Conservation (phyloP, 2,888 invertebrate genomes). For the Chrysolina americana region DNA sequence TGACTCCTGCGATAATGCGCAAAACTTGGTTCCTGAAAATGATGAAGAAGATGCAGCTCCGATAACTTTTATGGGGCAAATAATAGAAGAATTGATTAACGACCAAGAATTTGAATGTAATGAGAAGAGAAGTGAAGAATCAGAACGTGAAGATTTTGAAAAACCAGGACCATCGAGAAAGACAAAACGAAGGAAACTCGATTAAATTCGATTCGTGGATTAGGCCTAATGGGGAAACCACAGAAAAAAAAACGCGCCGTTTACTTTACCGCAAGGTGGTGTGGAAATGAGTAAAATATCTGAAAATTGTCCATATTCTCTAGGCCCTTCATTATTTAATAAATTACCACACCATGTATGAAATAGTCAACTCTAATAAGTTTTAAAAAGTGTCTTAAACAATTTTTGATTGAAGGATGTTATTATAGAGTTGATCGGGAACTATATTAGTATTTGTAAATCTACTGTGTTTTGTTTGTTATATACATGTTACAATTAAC, state of each 20-base stretch:
- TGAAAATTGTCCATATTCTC: no score
- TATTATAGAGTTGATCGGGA: no score
- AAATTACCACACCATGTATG: no score
- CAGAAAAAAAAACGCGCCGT: neutral
- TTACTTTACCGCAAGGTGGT: no score
- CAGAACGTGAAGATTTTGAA: slow-evolving; percentile 13
- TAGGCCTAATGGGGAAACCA: slow-evolving; percentile 3
- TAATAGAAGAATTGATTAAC: slow-evolving; percentile 4
- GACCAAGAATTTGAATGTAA: slow-evolving; percentile 5
- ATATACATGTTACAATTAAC: no score
- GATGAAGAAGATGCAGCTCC: slow-evolving; percentile 3
- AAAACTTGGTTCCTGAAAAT: neutral
- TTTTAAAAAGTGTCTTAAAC: no score
- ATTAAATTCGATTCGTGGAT: neutral
- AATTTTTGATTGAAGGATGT: no score
- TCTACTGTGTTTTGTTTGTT: no score
- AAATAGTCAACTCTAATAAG: no score
- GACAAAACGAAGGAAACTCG: neutral
- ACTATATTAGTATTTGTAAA: no score
- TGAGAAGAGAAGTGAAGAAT: slow-evolving; percentile 2
- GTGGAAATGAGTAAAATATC: no score
- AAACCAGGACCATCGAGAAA: neutral
- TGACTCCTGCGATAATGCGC: slow-evolving; percentile 19
- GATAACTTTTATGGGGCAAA: neutral
- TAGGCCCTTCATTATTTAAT: no score